Evolutionary conservation across 2,888 invertebrate species (phyloP), one percentile per base, ranked within the genome.

Genomic region (Volucella inanis): DNA sequence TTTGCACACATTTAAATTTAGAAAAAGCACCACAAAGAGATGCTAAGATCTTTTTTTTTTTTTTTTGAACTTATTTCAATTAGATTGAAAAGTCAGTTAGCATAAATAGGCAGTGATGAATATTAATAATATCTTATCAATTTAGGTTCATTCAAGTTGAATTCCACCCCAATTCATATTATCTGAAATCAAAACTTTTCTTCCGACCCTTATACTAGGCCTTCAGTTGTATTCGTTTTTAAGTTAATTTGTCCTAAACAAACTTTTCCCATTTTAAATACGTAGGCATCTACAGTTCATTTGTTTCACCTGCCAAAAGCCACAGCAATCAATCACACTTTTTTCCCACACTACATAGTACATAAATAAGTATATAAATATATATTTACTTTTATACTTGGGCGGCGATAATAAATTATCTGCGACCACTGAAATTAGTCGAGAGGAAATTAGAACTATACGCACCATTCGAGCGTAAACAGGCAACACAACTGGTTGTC

Each of bases 301-400:
- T 52, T 62, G 45, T 54, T 74, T 64, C 55, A 74, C 74, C 74
- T 74, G 52, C 39, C 47, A 39, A 18, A 12, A 55, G 64, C 62
- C 64, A 47, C 38, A 64, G 39, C 64, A 64, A 74, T 74, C 54
- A 74, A 74, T 74, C 74, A 64, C 55, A 52, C 22, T 43, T 14
- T 47, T 74, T 47, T 31, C 22, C 15, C 54, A 18, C 47, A 38
- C 62, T 31, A 47, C 47, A n/a, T n/a, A n/a, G 31, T 31, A 6
- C 31, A 31, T 6, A 31, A 31, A 31, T 31, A 31, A 6, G 31
- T 31, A 6, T 22, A 22, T 31, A 6, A 31, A 31, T 6, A 6
- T 22, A 3, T 22, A 3, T 22, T 1, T 22, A 22, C 22, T 22
- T 8, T 2, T 45, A 45, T 11, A 55, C 38, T 45, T 54, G 55